A percentile compares a stretch with the other conserved stretches of the same genome.
These are phyloP conservation scores for Esox niger DNA, from an alignment of 2,113 vertebrate species.

Conservation along the genomic window DNA sequence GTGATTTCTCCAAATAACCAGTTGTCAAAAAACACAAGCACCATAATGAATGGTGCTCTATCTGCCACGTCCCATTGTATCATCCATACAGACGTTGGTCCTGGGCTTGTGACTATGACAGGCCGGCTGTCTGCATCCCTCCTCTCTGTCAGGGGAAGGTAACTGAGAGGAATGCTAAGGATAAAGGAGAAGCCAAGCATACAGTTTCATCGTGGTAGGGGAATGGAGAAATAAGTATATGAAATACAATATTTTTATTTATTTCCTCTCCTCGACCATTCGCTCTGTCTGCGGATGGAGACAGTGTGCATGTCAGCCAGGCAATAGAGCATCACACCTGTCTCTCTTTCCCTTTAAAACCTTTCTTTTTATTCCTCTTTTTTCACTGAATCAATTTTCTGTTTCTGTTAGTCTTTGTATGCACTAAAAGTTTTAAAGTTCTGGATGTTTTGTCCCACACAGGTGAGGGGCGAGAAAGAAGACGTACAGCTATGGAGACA, in stretches of 20 bases:
- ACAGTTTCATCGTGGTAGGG: constrained; percentile 46
- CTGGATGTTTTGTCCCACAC: background rate
- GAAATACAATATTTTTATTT: constrained; percentile 53
- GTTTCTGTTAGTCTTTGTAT: constrained; percentile 1
- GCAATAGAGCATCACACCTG: constrained; percentile 65
- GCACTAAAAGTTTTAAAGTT: background rate
- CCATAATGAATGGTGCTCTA: too few relatives aligned
- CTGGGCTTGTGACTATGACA: constrained; percentile 61
- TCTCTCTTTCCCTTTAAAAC: constrained; percentile 49
- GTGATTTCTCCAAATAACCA: too few relatives aligned
- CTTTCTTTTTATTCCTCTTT: constrained; percentile 40
- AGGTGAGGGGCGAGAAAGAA: background rate
- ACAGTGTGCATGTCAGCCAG: constrained; percentile 64
- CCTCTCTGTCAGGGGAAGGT: constrained; percentile 62
- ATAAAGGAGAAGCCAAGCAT: constrained; percentile 70
- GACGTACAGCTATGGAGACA: background rate
- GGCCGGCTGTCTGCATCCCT: constrained; percentile 64
- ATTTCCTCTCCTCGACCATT: constrained; percentile 34
- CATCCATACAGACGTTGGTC: constrained; percentile 31
- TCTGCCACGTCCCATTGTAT: too few relatives aligned
- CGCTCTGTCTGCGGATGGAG: constrained; percentile 63
- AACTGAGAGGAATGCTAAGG: constrained; percentile 69
- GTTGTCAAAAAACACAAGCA: too few relatives aligned
- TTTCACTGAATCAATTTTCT: constrained; percentile 2
- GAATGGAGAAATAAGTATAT: constrained; percentile 35